Percentiles rank a stretch among this genome's conserved stretches.
These are phyloP conservation scores for Pipistrellus kuhlii DNA, from an alignment of 2,797 vertebrate species.

Conservation along the genomic window DNA sequence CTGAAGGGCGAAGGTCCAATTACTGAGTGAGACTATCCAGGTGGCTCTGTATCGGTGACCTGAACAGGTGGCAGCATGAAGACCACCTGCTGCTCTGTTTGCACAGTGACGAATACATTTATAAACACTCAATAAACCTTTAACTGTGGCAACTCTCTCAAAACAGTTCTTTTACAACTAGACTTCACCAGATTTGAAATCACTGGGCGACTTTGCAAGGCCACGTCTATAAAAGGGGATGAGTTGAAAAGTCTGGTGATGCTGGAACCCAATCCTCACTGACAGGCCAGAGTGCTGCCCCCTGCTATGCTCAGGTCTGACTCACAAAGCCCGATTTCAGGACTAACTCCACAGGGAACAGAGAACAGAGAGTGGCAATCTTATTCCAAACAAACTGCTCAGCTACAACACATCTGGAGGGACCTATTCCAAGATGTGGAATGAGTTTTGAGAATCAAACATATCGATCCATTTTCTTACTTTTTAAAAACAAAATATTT, in stretches of 20 bases:
- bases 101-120: conserved; percentile 77
- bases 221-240: conserved; percentile 42
- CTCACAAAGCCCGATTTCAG: neutral
- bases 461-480: neutral
- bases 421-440: conserved; percentile 39
- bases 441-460: conserved; percentile 40
- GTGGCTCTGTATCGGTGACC: conserved; percentile 70
- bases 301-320: neutral
- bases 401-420: conserved; percentile 13
- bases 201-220: conserved; percentile 27
- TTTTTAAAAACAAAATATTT: too few relatives aligned
- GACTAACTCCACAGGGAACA: neutral
- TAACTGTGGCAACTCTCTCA: conserved; percentile 62
- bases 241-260: neutral
- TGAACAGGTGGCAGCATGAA: conserved; percentile 69
- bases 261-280: neutral
- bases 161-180: conserved; percentile 72
- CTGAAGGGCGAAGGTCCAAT: conserved; percentile 56
- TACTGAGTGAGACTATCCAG: conserved; percentile 72
- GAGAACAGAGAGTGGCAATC: neutral
- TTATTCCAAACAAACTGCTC: conserved; percentile 15
- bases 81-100: conserved; percentile 79
- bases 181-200: conserved; percentile 58
- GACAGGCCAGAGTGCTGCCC: neutral
- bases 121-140: conserved; percentile 80